Evolutionary conservation across 2,888 invertebrate genomes (phyloP).

Genomic region (Sarcophaga carnaria): DNA sequence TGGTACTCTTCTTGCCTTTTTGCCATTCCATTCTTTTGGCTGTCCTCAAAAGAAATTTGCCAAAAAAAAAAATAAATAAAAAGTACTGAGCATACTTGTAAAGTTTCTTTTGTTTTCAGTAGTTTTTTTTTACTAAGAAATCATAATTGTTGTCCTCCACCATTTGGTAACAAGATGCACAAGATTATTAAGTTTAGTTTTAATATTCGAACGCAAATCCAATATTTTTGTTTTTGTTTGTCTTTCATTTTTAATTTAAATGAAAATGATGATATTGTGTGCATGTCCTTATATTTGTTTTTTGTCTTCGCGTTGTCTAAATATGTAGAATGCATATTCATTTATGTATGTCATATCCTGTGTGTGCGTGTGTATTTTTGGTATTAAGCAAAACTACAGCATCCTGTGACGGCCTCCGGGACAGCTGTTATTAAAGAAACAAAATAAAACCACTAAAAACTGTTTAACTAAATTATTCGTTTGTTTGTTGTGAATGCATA

Average conservation of each 20-base stretch:
- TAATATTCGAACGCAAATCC: neutral
- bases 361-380: constrained; percentile 10
- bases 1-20: neutral
- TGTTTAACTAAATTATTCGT: constrained; percentile 37
- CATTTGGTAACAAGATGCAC: neutral
- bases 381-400: constrained; percentile 54
- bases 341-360: constrained; percentile 51
- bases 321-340: constrained; percentile 54
- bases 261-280: constrained; percentile 23
- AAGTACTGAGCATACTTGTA: constrained; percentile 11
- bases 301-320: neutral
- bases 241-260: constrained; percentile 28
- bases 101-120: constrained; percentile 35
- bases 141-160: constrained; percentile 29
- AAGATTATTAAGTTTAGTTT: constrained; percentile 25
- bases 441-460: constrained; percentile 52
- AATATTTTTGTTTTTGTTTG: too few relatives aligned
- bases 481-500: constrained; percentile 60
- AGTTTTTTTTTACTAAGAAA: neutral
- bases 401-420: constrained; percentile 67
- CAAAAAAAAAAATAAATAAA: constrained; percentile 7
- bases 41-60: neutral
- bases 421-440: constrained; percentile 65
- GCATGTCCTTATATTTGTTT: neutral
- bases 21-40: neutral